These are phyloP conservation scores for Cassiopea xamachana DNA, from an alignment of 30 jellyfish, hydroid and myxozoan species.

Conservation along the genomic window DNA sequence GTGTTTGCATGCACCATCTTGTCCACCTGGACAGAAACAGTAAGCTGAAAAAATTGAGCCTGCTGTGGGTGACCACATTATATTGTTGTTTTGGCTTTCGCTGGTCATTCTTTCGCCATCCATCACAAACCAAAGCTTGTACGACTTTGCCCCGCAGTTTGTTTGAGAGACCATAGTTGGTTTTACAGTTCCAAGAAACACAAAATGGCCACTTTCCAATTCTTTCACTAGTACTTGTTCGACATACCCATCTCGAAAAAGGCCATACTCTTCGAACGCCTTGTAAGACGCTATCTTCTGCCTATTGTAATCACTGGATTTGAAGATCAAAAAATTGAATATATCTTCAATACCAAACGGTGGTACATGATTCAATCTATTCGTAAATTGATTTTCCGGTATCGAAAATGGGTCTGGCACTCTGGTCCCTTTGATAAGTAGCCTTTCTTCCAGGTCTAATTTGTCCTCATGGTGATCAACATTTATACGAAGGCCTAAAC, in stretches of 20 bases:
- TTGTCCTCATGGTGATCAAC: slow-evolving; percentile 72
- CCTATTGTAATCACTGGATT: slow-evolving; percentile 67
- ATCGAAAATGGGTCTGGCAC: slow-evolving; percentile 67
- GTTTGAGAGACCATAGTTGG: slow-evolving; percentile 58
- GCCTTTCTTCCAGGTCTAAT: slow-evolving; percentile 52
- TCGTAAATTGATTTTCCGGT: slow-evolving; percentile 64
- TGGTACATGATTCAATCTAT: slow-evolving; percentile 54
- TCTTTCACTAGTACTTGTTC: slow-evolving; percentile 26
- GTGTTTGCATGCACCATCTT: slow-evolving; percentile 74
- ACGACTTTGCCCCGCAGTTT: slow-evolving; percentile 53
- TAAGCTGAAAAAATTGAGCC: slow-evolving; percentile 55
- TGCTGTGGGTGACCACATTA: slow-evolving; percentile 68
- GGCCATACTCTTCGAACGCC: slow-evolving; percentile 53
- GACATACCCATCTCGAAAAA: slow-evolving; percentile 32
- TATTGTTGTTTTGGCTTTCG: slow-evolving; percentile 52
- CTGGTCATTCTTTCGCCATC: slow-evolving; percentile 38
- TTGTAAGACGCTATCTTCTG: slow-evolving; percentile 38
- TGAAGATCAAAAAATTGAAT: slow-evolving; percentile 44
- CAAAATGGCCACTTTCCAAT: slow-evolving; percentile 48
- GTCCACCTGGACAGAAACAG: slow-evolving; percentile 68
- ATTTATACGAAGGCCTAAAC: slow-evolving; percentile 56
- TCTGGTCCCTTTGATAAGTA: slow-evolving; percentile 49
- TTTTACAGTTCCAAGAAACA: slow-evolving; percentile 63
- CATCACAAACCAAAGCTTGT: slow-evolving; percentile 57
- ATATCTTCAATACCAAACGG: slow-evolving; percentile 58